Conservation (phyloP, 1,140 invertebrate genomes). For the Thaumatotibia leucotreta region DNA sequence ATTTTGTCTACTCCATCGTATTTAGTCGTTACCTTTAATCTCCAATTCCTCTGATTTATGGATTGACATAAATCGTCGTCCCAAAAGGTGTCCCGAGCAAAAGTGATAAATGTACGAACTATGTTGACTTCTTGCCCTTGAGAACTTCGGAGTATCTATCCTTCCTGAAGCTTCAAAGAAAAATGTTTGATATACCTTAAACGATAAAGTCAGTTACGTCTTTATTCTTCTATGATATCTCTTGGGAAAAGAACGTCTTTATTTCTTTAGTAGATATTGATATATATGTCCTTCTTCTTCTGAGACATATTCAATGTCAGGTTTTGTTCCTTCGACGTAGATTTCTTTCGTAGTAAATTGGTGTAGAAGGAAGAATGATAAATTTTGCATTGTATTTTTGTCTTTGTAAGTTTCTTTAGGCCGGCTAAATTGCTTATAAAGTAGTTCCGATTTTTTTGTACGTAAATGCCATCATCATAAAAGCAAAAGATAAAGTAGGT, state of each 20-base stretch:
- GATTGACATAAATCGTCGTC: slow-evolving; percentile 9
- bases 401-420: too few species aligned
- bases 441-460: too few species aligned
- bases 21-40: not conserved
- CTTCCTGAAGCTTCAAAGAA: not conserved
- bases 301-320: not conserved
- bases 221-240: not conserved
- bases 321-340: not conserved
- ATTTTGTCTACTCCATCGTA: not conserved
- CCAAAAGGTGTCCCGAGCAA: slow-evolving; percentile 7
- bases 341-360: not conserved
- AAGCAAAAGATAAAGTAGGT: too few species aligned
- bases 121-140: slow-evolving; percentile 2
- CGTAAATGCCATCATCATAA: too few species aligned
- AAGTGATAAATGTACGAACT: not conserved
- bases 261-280: not conserved
- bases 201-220: not conserved
- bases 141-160: not conserved
- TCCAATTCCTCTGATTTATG: slow-evolving; percentile 1
- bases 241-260: not conserved
- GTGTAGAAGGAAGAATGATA: not conserved
- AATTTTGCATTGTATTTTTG: not conserved
- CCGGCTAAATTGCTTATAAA: too few species aligned
- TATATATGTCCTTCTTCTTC: not conserved
- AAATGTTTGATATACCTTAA: not conserved